Evolutionary conservation across 2,888 invertebrate species (phyloP).

Genomic region (Heteromyza rotundicornis): DNA sequence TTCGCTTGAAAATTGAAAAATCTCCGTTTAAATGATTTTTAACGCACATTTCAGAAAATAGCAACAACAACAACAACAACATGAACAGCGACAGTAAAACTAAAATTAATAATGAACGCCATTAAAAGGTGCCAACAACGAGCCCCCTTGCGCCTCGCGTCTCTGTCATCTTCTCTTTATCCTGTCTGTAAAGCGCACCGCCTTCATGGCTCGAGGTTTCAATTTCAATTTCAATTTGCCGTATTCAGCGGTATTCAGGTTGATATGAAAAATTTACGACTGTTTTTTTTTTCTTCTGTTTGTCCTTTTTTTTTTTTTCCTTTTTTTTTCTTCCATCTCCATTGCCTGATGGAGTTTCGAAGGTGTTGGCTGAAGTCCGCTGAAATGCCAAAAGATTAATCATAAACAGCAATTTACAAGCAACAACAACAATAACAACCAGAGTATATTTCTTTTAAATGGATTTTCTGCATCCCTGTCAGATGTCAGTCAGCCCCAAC

Average conservation of each 20-base stretch:
- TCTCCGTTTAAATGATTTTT: constrained; percentile 31
- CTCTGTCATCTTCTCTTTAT: neutral
- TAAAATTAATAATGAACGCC: constrained; percentile 13
- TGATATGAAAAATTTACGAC: constrained; percentile 21
- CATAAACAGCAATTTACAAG: constrained; percentile 37
- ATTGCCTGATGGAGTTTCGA: too few species aligned
- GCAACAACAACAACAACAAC: neutral
- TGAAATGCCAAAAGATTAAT: constrained; percentile 39
- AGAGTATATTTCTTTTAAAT: constrained; percentile 14
- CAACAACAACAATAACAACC: constrained; percentile 29
- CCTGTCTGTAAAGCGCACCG: neutral
- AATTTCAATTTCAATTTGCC: constrained; percentile 28
- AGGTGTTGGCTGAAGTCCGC: constrained; percentile 17
- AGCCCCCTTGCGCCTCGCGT: neutral
- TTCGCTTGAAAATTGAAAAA: constrained; percentile 33
- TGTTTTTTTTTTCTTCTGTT: too few species aligned
- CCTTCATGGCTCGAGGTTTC: neutral
- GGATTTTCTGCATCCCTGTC: constrained; percentile 30
- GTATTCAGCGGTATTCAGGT: constrained; percentile 9
- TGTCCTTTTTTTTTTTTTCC: too few species aligned
- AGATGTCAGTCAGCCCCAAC: constrained; percentile 35
- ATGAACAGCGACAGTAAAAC: neutral
- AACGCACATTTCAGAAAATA: constrained; percentile 22
- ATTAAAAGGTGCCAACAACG: constrained; percentile 27
- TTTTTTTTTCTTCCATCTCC: too few species aligned